phyloP scores from a whole-genome alignment of 2,888 invertebrate genomes.

The Arrhopalites spinosus region DNA sequence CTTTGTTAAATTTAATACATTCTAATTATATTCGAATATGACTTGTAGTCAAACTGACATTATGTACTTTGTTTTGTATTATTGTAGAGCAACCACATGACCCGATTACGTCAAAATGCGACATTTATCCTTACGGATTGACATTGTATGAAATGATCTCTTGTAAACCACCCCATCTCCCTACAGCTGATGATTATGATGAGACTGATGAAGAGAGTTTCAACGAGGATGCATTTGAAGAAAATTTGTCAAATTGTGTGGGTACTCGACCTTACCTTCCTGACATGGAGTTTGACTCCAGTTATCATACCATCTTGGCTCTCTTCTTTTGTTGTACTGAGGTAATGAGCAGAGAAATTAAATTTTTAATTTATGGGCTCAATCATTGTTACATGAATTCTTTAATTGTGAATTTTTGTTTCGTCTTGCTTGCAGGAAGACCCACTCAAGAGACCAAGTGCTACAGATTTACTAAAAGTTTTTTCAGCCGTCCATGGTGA shows the following conservation, averaged over 20 bases:
- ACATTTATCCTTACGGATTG: constrained; percentile 80
- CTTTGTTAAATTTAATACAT: neutral
- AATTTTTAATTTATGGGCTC: no score
- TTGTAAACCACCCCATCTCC: constrained; percentile 66
- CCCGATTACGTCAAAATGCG: constrained; percentile 71
- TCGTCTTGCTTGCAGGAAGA: no score
- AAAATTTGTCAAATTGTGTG: constrained; percentile 40
- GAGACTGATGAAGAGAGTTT: constrained; percentile 29
- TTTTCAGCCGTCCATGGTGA: neutral
- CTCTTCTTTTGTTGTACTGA: constrained; percentile 76
- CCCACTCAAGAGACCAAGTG: constrained; percentile 67
- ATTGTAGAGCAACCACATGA: constrained; percentile 51
- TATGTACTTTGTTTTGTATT: neutral
- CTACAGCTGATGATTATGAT: constrained; percentile 30
- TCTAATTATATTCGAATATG: neutral
- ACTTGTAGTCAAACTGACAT: neutral
- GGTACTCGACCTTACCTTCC: constrained; percentile 76
- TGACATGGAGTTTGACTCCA: constrained; percentile 63
- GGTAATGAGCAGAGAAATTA: no score
- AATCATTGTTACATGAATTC: no score
- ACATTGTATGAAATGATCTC: constrained; percentile 82
- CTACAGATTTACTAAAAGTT: constrained; percentile 61
- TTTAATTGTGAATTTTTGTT: no score
- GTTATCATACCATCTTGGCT: constrained; percentile 69
- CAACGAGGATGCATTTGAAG: constrained; percentile 47